Conservation (phyloP, 2,113 vertebrate species). For the Sebastes schlegelii region DNA sequence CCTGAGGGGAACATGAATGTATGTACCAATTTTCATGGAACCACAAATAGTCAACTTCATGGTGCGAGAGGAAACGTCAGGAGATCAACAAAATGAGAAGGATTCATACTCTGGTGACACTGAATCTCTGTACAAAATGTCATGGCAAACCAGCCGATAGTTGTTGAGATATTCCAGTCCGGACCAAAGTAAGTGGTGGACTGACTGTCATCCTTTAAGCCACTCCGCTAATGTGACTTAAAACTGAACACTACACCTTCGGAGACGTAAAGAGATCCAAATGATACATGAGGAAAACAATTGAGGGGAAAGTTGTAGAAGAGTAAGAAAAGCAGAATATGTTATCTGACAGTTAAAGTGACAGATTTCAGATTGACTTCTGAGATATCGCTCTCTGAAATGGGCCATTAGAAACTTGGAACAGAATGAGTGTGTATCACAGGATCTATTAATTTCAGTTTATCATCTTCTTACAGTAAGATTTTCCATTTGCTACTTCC, state of each 20-base stretch:
- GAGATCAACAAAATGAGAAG: not conserved
- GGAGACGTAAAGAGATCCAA: not conserved
- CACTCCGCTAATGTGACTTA: not conserved
- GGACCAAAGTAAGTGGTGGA: not conserved
- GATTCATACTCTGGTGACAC: not conserved
- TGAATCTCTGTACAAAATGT: not conserved
- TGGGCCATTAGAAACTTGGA: conserved; percentile 3
- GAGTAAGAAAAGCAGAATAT: conserved; percentile 8
- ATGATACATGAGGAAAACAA: conserved; percentile 3
- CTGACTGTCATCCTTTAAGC: not conserved
- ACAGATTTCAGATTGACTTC: conserved; percentile 7
- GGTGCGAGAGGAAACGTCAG: not conserved
- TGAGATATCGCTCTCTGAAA: not conserved
- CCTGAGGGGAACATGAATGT: not conserved
- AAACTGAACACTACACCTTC: not conserved
- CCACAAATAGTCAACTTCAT: not conserved
- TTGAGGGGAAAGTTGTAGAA: not conserved
- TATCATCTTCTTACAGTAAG: not conserved
- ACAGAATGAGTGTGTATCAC: not conserved
- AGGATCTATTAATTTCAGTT: not conserved
- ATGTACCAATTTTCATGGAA: not conserved
- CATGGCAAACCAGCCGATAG: not conserved
- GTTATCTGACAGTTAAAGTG: conserved; percentile 11
- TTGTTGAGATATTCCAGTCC: not conserved
- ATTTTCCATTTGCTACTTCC: conserved; percentile 25